Conservation (phyloP, 2,797 vertebrate species). For the Limosa lapponica region DNA sequence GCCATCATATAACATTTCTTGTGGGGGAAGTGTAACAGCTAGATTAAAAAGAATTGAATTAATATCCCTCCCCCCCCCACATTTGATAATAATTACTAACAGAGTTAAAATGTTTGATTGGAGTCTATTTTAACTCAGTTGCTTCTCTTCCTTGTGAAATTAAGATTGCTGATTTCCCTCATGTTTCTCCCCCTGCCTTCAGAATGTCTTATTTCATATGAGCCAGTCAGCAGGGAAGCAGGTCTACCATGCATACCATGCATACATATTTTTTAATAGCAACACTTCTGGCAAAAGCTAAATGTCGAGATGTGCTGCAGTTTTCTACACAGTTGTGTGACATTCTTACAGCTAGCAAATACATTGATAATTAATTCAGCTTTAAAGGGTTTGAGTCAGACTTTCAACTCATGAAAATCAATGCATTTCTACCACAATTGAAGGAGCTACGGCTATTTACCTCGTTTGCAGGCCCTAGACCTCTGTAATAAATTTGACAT, state of each 20-base stretch:
- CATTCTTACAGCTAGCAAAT: background rate
- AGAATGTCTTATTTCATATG: background rate
- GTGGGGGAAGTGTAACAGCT: background rate
- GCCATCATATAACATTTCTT: background rate
- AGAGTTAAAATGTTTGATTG: background rate
- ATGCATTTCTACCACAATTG: background rate
- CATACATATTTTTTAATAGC: background rate
- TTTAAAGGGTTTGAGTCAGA: slow-evolving; percentile 8
- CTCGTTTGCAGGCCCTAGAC: background rate
- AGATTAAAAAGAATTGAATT: background rate
- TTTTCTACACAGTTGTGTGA: background rate
- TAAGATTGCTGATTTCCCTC: background rate
- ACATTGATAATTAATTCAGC: slow-evolving; percentile 12
- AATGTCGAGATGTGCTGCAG: background rate
- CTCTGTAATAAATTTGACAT: slow-evolving; percentile 18
- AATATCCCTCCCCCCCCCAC: fast-evolving
- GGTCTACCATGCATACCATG: background rate
- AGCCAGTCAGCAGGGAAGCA: background rate
- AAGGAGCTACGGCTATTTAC: background rate
- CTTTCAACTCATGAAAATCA: background rate
- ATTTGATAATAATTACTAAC: background rate
- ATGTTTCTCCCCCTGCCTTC: background rate
- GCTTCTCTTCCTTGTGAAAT: background rate
- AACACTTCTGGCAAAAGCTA: slow-evolving; percentile 9
- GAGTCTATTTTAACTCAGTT: background rate